Base-by-base conservation (phyloP, 53 echinoderm and acorn worm species). In the Patiria pectinifera region DNA sequence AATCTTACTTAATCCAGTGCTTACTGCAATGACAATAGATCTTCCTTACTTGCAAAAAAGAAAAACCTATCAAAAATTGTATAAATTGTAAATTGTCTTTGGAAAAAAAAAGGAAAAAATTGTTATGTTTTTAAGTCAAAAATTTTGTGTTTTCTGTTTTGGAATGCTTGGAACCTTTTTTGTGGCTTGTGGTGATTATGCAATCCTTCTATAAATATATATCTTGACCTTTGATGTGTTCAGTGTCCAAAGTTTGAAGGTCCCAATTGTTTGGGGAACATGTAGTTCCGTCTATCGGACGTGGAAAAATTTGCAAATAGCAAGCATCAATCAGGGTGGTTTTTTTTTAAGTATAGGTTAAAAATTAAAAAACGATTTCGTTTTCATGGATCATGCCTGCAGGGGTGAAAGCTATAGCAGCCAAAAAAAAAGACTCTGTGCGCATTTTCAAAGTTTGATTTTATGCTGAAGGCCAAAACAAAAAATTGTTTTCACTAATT, bases 31-130 rank as follows among this genome's bases (percentile, higher is more conserved):
- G 82, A 58, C 14, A 78, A 48, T 53, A 46, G 59, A 19, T 82
- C 82, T 84, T 66, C 69, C 69, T 83, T 62, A 62, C 61, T 63
- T 44, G 25, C 62, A 63, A 62, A 62, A 13, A 9, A 43, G 23
- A 78, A 78, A 78, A 13, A 44, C 7, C 2, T 26, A 53, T 53
- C 53, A 6, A 53, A 45, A 46, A 12, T 80, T 83, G 83, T 83
- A 47, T 47, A 80, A 80, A 80, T 46, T 82, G 82, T 82, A 82
- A 53, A 82, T 82, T 82, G 18, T 82, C 82, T 58, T 58, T 19
- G 4, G 45, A n/a, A 82, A 82, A 82, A 82, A 82, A 59, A 48
- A 15, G 7, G 15, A 82, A 82, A 82, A 23, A 35, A 35, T 35
- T 35, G 35, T 35, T 35, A 0, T 35, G 35, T 1, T 13, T 49